A percentile compares a stretch with the other conserved stretches of the same genome.
These are phyloP conservation scores for Drosophila austrosaltans DNA, from an alignment of 2,888 invertebrate species.

Conservation along the genomic window DNA sequence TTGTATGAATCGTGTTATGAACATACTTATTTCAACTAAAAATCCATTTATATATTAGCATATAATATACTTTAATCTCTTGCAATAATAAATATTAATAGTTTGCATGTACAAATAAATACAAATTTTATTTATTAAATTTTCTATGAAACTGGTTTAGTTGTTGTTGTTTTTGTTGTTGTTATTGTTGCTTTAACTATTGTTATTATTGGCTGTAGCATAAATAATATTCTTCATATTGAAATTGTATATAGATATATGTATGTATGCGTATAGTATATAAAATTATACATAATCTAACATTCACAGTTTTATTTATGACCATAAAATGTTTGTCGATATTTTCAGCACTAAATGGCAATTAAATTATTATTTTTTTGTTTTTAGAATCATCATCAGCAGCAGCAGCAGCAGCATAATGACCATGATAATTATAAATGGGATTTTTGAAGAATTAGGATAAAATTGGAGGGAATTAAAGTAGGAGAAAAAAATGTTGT, in stretches of 20 bases:
- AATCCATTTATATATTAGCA: not conserved
- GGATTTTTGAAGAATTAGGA: not conserved
- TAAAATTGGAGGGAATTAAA: not conserved
- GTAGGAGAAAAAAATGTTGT: not conserved
- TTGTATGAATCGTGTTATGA: not conserved
- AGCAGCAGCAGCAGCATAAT: not conserved
- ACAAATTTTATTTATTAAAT: slow-evolving; percentile 6
- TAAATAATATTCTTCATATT: not conserved
- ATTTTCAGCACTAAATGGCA: not conserved
- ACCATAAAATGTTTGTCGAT: slow-evolving; percentile 1
- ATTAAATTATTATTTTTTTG: not conserved
- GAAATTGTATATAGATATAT: not conserved
- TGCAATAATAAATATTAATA: slow-evolving; percentile 8
- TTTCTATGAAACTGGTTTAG: not conserved
- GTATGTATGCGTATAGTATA: not conserved
- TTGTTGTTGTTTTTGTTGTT: not conserved
- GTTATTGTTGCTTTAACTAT: not conserved
- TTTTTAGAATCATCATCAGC: not conserved
- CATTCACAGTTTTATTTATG: slow-evolving; percentile 7
- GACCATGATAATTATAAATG: not conserved
- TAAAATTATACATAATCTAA: slow-evolving; percentile 1
- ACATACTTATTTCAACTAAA: not conserved
- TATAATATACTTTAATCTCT: slow-evolving; percentile 8
- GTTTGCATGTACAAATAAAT: slow-evolving; percentile 3
- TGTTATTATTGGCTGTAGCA: not conserved